Percentiles rank a stretch among this genome's conserved stretches.
Evolutionary conservation across 2,113 vertebrate genomes (phyloP).

Genomic region (Cromileptes altivelis): DNA sequence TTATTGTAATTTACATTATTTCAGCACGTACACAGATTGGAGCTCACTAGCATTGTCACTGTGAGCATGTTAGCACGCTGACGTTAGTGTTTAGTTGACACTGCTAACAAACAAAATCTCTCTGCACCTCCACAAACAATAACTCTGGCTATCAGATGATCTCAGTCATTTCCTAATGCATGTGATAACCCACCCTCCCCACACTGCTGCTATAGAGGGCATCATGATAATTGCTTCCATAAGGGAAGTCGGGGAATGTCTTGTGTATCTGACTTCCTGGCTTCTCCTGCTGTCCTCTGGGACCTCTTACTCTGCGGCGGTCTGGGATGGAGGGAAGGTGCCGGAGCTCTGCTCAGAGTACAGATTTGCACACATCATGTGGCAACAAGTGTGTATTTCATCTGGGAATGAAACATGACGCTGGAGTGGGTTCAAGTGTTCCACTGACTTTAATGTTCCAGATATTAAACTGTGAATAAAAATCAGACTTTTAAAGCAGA

Average conservation of each 20-base stretch:
- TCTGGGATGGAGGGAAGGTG: conserved; percentile 57
- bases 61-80: not conserved
- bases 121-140: conserved; percentile 64
- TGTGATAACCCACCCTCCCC: conserved; percentile 53
- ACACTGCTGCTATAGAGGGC: conserved; percentile 52
- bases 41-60: not conserved
- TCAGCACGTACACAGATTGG: not conserved
- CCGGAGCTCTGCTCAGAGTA: conserved; percentile 38
- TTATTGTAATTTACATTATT: not conserved
- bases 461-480: not conserved
- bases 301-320: conserved; percentile 56
- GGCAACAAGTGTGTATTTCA: conserved; percentile 1
- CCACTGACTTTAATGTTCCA: not conserved
- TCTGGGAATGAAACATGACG: conserved; percentile 23
- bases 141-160: conserved; percentile 68
- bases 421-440: not conserved
- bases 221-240: conserved; percentile 83
- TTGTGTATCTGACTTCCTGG: conserved; percentile 80
- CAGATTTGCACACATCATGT: conserved; percentile 28
- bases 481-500: not conserved
- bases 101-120: conserved; percentile 48
- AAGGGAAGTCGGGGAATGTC: conserved; percentile 84
- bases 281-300: conserved; percentile 59
- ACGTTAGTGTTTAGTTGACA: conserved; percentile 11
- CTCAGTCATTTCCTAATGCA: conserved; percentile 66